These are phyloP conservation scores for Galaxias olidus DNA, from an alignment of 2,797 vertebrate genomes.

Conservation along the genomic window DNA sequence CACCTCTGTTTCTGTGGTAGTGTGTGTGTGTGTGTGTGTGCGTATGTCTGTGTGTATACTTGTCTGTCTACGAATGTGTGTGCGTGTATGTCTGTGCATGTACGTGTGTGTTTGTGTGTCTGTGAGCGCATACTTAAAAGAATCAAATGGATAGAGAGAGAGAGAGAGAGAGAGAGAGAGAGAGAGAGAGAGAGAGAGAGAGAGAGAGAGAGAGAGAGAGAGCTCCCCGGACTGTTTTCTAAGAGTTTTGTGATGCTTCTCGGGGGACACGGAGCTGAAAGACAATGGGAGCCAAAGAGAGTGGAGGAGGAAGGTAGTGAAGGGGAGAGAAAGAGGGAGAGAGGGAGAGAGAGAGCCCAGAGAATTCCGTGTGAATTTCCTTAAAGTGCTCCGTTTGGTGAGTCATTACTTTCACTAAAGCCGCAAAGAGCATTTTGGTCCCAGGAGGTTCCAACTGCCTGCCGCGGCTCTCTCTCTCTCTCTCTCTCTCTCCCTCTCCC, in stretches of 20 bases:
- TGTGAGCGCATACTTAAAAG: not conserved
- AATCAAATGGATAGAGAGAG: conserved; percentile 20
- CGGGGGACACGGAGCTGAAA: conserved; percentile 50
- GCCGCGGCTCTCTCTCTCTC: not conserved
- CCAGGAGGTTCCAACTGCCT: conserved; percentile 53
- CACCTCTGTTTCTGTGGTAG: not conserved
- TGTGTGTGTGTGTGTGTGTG: not conserved
- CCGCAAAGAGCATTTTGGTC: conserved; percentile 73
- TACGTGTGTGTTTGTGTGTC: not conserved
- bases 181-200: conserved; percentile 25
- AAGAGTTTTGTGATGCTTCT: conserved; percentile 55
- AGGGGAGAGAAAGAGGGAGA: conserved; percentile 24
- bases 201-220: conserved; percentile 27
- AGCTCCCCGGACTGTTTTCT: conserved; percentile 6
- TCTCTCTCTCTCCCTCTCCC: not conserved
- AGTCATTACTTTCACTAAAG: conserved; percentile 80
- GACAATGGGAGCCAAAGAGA: conserved; percentile 49
- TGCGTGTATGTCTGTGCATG: not conserved
- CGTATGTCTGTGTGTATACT: not conserved
- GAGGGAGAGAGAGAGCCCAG: conserved; percentile 57
- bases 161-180: conserved; percentile 17
- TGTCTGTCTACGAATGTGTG: not conserved
- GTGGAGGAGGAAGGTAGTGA: not conserved
- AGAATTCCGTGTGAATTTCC: conserved; percentile 74
- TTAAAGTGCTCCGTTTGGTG: conserved; percentile 79